These are phyloP conservation scores for Stegastes partitus DNA, from an alignment of 2,113 vertebrate species.

Conservation along the genomic window DNA sequence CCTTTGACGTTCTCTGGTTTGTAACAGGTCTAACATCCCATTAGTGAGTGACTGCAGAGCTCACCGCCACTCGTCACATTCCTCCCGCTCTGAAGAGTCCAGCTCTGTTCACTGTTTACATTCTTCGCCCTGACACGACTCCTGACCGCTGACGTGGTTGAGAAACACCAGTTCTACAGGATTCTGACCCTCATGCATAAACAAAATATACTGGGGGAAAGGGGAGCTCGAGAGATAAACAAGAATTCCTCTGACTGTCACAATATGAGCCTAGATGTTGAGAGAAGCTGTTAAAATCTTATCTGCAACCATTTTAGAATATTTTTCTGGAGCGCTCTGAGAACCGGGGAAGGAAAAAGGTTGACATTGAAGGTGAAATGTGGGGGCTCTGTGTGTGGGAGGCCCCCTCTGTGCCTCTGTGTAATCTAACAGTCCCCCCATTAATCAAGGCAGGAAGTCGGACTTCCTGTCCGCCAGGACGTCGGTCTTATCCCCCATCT, in stretches of 20 bases:
- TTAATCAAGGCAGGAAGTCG: constrained; percentile 82
- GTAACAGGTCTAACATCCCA: constrained; percentile 55
- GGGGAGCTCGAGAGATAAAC: constrained; percentile 36
- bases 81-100: constrained; percentile 33
- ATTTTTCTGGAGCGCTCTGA: constrained; percentile 25
- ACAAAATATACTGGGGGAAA: constrained; percentile 32
- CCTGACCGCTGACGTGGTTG: constrained; percentile 62
- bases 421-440: constrained; percentile 63
- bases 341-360: not conserved
- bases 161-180: constrained; percentile 79
- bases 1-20: constrained; percentile 40
- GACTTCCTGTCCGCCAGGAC: constrained; percentile 82
- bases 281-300: constrained; percentile 14
- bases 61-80: constrained; percentile 23
- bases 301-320: constrained; percentile 4
- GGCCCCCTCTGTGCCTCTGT: constrained; percentile 59
- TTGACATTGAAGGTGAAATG: constrained; percentile 57
- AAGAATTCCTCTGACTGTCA: constrained; percentile 1
- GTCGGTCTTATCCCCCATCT: constrained; percentile 47
- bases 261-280: constrained; percentile 22
- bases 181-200: constrained; percentile 57
- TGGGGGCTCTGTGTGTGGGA: constrained; percentile 63
- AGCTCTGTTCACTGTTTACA: constrained; percentile 69
- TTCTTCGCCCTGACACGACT: constrained; percentile 68
- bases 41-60: constrained; percentile 44